Base-by-base conservation (phyloP, 2,113 vertebrate genomes). In the Labrus mixtus region DNA sequence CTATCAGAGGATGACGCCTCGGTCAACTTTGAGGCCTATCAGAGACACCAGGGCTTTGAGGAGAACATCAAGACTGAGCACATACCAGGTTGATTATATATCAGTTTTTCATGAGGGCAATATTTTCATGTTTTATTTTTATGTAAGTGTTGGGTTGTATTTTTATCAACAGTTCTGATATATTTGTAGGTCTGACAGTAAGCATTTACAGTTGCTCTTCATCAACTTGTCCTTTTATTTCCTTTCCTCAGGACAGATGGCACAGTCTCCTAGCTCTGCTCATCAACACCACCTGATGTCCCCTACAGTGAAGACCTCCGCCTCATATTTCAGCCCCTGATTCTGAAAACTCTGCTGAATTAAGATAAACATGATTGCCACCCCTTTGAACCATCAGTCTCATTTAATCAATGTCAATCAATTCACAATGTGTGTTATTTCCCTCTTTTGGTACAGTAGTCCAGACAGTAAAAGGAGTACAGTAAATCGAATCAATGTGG, bases 21-120 rank as follows among this genome's bases (percentile, higher is more conserved):
- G 0, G 79, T 95, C 53, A 96, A 93, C 82, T 97, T 96, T 45
- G 96, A 96, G 65, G 95, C 95, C 3, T 96, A 96, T 80, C 95
- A 95, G 88, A 93, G 92, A 73, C 94, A 95, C 82, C 90, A 89
- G 25, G 81, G 79, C 41, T 93, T 94, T 56, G 91, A 93, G 25
- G 95, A 95, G 23, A 92, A 71, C 53, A 69, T 80, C 63, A 89
- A 89, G 75, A 68, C 79, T 0, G 94, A 95, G 36, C 92, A 90
- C 54, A 75, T 83, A 20, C 53, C 90, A 90, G 92, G 92, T 93
- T 41, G 36, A 12, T 22, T 33, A 6, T 56, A 51, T 5, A 33
- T n/a, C 6, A 7, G 6, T n/a, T 23, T 59, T 43, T 8, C 2
- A 10, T 5, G 9, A 3, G 9, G 25, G 4, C 0, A 6, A 48